Evolutionary conservation across 2,888 invertebrate genomes (phyloP).

Genomic region (Drosophila nigricruria): DNA sequence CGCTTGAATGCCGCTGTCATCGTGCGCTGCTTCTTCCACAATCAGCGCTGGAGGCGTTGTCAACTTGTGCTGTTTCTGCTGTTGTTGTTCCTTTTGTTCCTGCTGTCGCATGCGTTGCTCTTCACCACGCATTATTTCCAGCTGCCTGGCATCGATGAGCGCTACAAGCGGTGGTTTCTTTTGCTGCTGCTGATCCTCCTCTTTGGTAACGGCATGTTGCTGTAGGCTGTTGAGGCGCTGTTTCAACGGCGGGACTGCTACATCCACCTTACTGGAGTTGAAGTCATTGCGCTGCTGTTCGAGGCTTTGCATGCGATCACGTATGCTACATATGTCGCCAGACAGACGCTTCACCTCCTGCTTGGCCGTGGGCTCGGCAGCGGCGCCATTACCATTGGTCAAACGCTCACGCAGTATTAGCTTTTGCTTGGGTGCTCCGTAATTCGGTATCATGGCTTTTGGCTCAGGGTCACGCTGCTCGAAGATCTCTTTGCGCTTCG

Average conservation of each 20-base stretch:
- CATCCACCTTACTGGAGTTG: constrained; percentile 81
- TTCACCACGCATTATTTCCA: constrained; percentile 86
- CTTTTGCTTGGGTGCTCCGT: constrained; percentile 64
- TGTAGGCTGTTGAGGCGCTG: constrained; percentile 85
- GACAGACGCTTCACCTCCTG: constrained; percentile 86
- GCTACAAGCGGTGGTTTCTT: constrained; percentile 80
- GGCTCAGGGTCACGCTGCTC: constrained; percentile 85
- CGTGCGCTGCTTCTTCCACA: constrained; percentile 85
- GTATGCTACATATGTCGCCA: constrained; percentile 88
- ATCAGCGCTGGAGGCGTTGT: constrained; percentile 52
- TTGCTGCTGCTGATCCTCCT: constrained; percentile 77
- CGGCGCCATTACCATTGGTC: constrained; percentile 53
- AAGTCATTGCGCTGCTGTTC: constrained; percentile 86
- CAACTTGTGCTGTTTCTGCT: constrained; percentile 10
- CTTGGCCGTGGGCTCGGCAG: constrained; percentile 50
- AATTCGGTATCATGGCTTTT: constrained; percentile 33
- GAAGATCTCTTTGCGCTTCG: constrained; percentile 93
- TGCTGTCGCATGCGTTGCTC: constrained; percentile 75
- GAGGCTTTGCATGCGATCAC: constrained; percentile 88
- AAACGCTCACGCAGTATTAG: constrained; percentile 74
- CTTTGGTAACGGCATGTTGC: constrained; percentile 84
- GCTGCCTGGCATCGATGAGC: constrained; percentile 86
- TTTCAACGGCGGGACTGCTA: constrained; percentile 84
- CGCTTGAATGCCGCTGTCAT: constrained; percentile 89
- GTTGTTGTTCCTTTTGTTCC: constrained; percentile 23